Percentiles rank a stretch among this genome's conserved stretches.
Conservation (phyloP, 2,797 vertebrate genomes). For the Coluber constrictor region DNA sequence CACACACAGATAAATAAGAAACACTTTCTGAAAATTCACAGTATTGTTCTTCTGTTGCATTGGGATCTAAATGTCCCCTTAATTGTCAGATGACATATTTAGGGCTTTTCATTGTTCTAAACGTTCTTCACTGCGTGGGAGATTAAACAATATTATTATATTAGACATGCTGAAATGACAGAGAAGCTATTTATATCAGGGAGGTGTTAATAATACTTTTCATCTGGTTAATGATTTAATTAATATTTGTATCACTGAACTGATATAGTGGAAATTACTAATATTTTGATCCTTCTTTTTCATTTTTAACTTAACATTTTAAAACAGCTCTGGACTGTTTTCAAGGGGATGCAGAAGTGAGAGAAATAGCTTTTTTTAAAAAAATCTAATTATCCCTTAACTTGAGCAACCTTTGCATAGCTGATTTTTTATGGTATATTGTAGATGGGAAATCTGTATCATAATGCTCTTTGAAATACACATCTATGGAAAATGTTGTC, state of each 20-base stretch:
- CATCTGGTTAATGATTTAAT: background rate
- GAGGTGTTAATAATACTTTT: conserved; percentile 12
- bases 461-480: background rate
- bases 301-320: background rate
- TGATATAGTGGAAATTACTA: background rate
- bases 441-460: no score
- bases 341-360: no score
- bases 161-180: conserved; percentile 1
- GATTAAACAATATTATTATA: conserved; percentile 23
- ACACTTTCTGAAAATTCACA: conserved; percentile 23
- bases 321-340: background rate
- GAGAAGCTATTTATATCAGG: background rate
- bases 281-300: background rate
- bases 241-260: background rate
- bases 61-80: conserved; percentile 34
- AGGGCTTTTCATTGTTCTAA: conserved; percentile 1
- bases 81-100: conserved; percentile 18
- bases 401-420: background rate
- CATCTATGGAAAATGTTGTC: background rate
- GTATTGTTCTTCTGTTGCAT: conserved; percentile 6
- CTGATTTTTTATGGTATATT: background rate
- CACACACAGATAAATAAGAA: conserved; percentile 21
- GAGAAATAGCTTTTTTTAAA: background rate
- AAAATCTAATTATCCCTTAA: background rate
- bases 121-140: background rate